Evolutionary conservation across 2,113 vertebrate genomes (phyloP), one percentile per base, ranked within the genome.

Genomic region (Orcinus orca): DNA sequence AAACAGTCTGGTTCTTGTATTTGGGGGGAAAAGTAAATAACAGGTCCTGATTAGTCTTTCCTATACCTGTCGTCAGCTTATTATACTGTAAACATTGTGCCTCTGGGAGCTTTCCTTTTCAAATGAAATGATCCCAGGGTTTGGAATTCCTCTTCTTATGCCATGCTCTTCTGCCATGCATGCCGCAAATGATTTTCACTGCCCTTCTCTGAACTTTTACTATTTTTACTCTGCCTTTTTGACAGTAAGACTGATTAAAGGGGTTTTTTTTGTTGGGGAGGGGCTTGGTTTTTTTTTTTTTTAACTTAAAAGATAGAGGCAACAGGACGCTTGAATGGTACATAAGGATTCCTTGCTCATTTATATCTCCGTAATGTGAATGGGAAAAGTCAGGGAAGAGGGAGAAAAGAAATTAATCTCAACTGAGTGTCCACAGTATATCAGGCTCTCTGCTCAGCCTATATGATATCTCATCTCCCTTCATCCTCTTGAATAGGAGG

Each of bases 41-140:
- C 95, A 81, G 62, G n/a, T 88, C 86, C 93, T 97, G 97, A 98
- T 97, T 97, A 97, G 96, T 67, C 87, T 97, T 98, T 97, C 98
- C 97, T 97, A 96, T 96, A 92, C 97, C 96, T 98, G 97, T 98
- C 92, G 81, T 93, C 97, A 94, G 93, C 67, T 86, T 96, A 85
- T 97, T 95, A 79, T 79, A 68, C 92, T 71, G 76, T 95, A 97
- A 97, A 97, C 95, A 95, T 55, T 60, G 65, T 62, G 83, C 95
- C 84, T 96, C 88, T 93, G 83, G 93, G 83, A 97, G 84, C 71
- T 93, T 95, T 95, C 47, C 74, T 88, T 97, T 96, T 71, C 96
- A 92, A 77, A 90, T 58, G 83, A 95, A 96, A 90, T 33, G 80
- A 91, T 92, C 67, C 62, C 50, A 41, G 53, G 21, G 21, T 89